phyloP scores from a whole-genome alignment of 2,797 vertebrate genomes.

The Chaetodon trifasciatus region DNA sequence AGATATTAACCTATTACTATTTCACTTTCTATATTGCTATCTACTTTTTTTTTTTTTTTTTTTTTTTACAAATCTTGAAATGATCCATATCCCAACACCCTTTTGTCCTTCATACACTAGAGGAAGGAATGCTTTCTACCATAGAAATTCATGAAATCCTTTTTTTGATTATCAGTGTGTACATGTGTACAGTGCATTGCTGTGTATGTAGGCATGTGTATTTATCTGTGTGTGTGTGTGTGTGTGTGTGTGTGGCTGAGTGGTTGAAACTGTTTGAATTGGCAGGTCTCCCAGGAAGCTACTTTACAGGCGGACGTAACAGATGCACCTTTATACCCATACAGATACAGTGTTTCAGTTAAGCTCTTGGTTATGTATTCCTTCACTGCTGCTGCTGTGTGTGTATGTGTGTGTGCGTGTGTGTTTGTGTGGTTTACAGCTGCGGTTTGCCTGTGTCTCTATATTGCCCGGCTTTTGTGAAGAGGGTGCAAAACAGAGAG shows the following conservation, averaged over 20 bases:
- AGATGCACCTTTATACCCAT: constrained; percentile 57
- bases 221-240: not conserved
- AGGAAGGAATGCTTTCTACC: not conserved
- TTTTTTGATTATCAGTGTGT: not conserved
- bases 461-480: constrained; percentile 56
- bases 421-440: constrained; percentile 26
- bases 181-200: not conserved
- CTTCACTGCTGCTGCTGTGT: constrained; percentile 17
- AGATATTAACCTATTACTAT: no score
- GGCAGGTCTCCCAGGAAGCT: constrained; percentile 48
- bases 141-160: constrained; percentile 10
- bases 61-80: constrained; percentile 5
- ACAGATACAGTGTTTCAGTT: constrained; percentile 52
- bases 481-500: constrained; percentile 57
- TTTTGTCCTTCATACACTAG: not conserved
- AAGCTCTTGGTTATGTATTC: constrained; percentile 47
- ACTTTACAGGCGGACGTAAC: constrained; percentile 48
- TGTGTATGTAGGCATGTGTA: not conserved
- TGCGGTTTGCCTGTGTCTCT: constrained; percentile 44
- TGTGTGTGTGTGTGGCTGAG: constrained; percentile 4
- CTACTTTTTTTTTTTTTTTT: no score
- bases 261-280: constrained; percentile 31
- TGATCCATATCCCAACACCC: not conserved
- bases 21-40: no score
- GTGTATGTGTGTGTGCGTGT: constrained; percentile 33